Evolutionary conservation across 2,113 vertebrate genomes (phyloP).

Genomic region (Cyphomyrus discorhynchus): DNA sequence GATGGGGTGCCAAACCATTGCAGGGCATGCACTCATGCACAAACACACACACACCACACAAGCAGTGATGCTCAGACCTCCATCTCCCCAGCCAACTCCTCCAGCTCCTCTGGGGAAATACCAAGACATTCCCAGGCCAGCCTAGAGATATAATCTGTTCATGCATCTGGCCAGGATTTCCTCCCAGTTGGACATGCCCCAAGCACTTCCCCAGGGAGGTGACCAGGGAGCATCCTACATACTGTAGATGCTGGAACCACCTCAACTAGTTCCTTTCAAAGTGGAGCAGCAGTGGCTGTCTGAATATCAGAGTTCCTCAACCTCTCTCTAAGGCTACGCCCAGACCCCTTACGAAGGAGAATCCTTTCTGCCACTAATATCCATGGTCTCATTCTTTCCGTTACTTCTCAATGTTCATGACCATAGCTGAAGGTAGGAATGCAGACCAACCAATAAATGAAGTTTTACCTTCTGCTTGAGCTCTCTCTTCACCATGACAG

Average conservation of each 20-base stretch:
- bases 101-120: not conserved
- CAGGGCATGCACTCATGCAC: too few species aligned
- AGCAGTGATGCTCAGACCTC: not conserved
- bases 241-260: not conserved
- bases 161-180: not conserved
- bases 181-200: not conserved
- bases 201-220: not conserved
- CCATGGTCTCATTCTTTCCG: not conserved
- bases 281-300: not conserved
- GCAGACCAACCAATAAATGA: not conserved
- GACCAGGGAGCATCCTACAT: not conserved
- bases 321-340: not conserved
- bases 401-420: not conserved
- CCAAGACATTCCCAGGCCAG: not conserved
- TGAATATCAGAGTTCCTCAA: not conserved
- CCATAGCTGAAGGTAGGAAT: not conserved
- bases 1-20: too few species aligned
- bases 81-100: not conserved
- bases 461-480: not conserved
- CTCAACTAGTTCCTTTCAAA: not conserved
- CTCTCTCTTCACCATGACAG: not conserved
- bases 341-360: not conserved
- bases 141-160: not conserved
- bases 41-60: not conserved
- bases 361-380: not conserved